Evolutionary conservation across 2,113 vertebrate genomes (phyloP).

Genomic region (Boulengerochromis microlepis): DNA sequence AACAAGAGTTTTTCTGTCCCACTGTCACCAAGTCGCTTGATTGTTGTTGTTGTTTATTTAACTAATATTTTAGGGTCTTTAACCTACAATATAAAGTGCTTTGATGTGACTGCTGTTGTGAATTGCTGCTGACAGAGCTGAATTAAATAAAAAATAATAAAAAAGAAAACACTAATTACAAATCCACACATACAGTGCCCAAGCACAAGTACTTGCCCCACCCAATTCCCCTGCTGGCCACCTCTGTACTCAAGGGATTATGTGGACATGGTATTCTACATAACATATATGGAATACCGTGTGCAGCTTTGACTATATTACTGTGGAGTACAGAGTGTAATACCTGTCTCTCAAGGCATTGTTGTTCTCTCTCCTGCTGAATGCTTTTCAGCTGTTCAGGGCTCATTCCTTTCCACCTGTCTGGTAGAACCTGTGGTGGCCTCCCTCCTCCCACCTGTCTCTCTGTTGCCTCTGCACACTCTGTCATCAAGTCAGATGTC

Average conservation of each 20-base stretch:
- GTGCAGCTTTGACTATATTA: background rate
- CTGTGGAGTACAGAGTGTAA: background rate
- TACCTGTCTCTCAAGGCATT: slow-evolving; percentile 65
- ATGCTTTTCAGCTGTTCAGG: slow-evolving; percentile 58
- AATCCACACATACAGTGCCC: background rate
- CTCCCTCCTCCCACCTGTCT: background rate
- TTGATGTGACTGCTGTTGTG: background rate
- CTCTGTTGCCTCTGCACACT: slow-evolving; percentile 50
- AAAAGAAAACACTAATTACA: rapidly evolving
- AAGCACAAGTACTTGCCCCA: background rate
- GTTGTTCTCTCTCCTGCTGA: slow-evolving; percentile 54
- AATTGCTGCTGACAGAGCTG: background rate
- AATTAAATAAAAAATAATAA: background rate
- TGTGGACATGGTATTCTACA: background rate
- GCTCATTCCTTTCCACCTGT: slow-evolving; percentile 76
- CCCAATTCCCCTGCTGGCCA: background rate
- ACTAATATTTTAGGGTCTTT: background rate
- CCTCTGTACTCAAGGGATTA: background rate
- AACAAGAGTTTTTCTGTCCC: background rate
- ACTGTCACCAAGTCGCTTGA: background rate
- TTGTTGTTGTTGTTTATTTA: background rate
- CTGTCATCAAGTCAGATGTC: slow-evolving; percentile 74
- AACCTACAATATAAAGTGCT: background rate
- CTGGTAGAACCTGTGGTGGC: slow-evolving; percentile 29
- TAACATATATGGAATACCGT: background rate